Evolutionary conservation across 1,140 invertebrate genomes (phyloP).

Genomic region (Forficula auricularia): DNA sequence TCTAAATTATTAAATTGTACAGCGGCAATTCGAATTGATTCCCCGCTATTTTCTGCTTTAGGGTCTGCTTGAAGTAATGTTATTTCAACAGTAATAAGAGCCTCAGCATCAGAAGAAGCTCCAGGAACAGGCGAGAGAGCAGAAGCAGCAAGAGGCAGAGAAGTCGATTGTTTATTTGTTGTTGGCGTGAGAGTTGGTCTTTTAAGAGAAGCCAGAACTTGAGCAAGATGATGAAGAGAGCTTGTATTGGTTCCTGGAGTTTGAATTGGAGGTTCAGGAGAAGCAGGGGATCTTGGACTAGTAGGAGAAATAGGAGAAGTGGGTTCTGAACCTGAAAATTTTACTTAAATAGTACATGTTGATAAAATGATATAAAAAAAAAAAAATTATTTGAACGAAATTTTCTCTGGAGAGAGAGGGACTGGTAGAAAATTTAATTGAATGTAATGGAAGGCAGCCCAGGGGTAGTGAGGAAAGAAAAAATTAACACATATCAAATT

Average conservation of each 20-base stretch:
- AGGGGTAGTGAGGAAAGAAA: no score
- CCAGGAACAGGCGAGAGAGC: constrained; percentile 13
- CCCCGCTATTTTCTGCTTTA: constrained; percentile 26
- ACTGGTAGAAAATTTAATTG: no score
- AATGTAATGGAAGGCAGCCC: no score
- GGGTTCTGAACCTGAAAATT: no score
- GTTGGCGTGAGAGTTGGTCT: constrained; percentile 1
- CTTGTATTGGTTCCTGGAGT: neutral
- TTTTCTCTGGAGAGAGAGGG: no score
- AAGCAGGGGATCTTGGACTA: constrained; percentile 54
- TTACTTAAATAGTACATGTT: no score
- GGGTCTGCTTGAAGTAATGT: constrained; percentile 42
- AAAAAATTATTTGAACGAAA: no score
- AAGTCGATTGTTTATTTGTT: constrained; percentile 1
- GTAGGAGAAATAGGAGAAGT: constrained; percentile 42
- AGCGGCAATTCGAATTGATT: constrained; percentile 57
- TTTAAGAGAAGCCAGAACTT: constrained; percentile 33
- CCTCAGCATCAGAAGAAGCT: constrained; percentile 48
- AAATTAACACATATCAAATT: no score
- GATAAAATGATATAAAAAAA: no score
- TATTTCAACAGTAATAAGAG: constrained; percentile 69
- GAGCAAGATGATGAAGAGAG: constrained; percentile 14
- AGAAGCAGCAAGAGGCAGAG: constrained; percentile 7
- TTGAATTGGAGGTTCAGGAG: constrained; percentile 43
- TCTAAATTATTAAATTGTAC: constrained; percentile 88